phyloP scores from a whole-genome alignment of 2,113 vertebrate genomes.

The Bujurquina vittata region DNA sequence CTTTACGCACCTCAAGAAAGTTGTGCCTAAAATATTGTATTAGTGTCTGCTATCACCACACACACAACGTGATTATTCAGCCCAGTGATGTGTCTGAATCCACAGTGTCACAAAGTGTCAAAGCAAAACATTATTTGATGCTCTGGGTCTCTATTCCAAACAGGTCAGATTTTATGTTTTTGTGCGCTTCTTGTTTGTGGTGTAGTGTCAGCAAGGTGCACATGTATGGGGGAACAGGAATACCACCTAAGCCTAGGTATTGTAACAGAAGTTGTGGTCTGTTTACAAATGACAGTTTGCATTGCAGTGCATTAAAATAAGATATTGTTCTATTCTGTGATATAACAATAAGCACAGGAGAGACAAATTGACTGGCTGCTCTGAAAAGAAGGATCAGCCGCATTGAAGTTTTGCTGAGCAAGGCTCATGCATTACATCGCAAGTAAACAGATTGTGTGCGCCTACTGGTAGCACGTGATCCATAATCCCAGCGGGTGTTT shows the following conservation, averaged over 20 bases:
- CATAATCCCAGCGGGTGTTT: not conserved
- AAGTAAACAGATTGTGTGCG: not conserved
- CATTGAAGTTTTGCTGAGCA: not conserved
- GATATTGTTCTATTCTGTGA: not conserved
- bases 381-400: not conserved
- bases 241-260: not conserved
- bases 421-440: not conserved
- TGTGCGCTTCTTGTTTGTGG: not conserved
- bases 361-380: not conserved
- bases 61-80: not conserved
- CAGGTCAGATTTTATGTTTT: not conserved
- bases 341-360: constrained; percentile 3
- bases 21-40: fast-evolving
- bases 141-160: not conserved
- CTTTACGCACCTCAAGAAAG: not conserved
- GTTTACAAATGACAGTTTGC: not conserved
- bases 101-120: not conserved
- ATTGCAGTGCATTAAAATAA: not conserved
- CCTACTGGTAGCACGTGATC: not conserved
- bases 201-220: not conserved
- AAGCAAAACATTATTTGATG: not conserved
- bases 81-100: not conserved
- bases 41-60: not conserved
- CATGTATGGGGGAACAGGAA: not conserved
- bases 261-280: not conserved